phyloP scores from a whole-genome alignment of 1,140 invertebrate genomes.

The Magallana gigas region DNA sequence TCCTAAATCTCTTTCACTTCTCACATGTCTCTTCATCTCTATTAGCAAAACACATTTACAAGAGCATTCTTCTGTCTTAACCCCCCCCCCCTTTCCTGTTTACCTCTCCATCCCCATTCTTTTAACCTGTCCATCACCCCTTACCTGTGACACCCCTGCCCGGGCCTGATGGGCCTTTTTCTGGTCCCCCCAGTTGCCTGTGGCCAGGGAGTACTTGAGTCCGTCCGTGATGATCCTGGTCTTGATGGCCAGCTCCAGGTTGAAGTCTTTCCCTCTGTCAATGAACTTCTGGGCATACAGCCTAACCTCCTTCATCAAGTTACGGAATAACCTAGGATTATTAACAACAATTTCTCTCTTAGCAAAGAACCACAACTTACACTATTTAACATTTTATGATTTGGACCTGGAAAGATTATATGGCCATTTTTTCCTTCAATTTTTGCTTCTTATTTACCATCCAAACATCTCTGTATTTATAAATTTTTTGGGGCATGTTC shows the following conservation, averaged over 20 bases:
- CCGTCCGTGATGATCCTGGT: conserved; percentile 99
- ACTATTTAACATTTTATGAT: too few species aligned
- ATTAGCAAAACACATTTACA: too few species aligned
- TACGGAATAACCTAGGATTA: conserved; percentile 76
- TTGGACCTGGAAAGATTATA: too few species aligned
- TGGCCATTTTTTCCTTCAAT: too few species aligned
- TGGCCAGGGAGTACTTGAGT: conserved; percentile 97
- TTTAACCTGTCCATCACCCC: conserved; percentile 75
- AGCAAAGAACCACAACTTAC: too few species aligned
- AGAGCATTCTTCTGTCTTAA: neutral
- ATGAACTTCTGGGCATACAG: conserved; percentile 99
- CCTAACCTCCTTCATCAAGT: conserved; percentile 84
- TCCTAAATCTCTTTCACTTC: too few species aligned
- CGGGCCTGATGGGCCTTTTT: conserved; percentile 99
- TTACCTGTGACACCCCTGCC: conserved; percentile 92
- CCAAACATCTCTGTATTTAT: too few species aligned
- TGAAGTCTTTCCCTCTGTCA: conserved; percentile 98
- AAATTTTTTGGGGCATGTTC: too few species aligned
- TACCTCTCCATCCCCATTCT: neutral
- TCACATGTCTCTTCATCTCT: too few species aligned
- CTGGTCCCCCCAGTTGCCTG: conserved; percentile 99
- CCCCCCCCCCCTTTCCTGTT: neutral
- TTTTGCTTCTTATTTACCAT: too few species aligned
- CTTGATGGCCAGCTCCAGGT: conserved; percentile 97
- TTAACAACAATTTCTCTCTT: too few species aligned